A percentile compares a stretch with the other conserved stretches of the same genome.
These are phyloP conservation scores for Eubasilissa regina DNA, from an alignment of 1,140 invertebrate species.

Conservation along the genomic window DNA sequence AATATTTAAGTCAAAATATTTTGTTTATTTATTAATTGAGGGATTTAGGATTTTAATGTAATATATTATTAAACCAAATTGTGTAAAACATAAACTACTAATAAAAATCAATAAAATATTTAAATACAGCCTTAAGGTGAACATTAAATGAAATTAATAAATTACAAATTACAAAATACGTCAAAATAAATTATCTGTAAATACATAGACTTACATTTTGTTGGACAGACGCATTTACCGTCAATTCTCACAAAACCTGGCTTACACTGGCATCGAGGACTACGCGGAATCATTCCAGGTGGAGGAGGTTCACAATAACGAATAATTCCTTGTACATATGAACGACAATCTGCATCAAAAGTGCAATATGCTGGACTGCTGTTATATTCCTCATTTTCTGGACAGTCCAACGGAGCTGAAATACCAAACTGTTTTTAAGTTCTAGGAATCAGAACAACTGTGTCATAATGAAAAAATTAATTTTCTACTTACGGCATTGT, in stretches of 20 bases:
- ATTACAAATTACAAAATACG: too few species aligned
- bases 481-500: constrained; percentile 27
- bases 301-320: constrained; percentile 38
- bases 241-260: constrained; percentile 32
- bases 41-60: too few species aligned
- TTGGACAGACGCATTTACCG: constrained; percentile 5
- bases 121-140: too few species aligned
- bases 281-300: constrained; percentile 13
- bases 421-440: neutral
- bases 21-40: too few species aligned
- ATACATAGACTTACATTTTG: too few species aligned
- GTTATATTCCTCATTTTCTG: constrained; percentile 20
- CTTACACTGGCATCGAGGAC: constrained; percentile 36
- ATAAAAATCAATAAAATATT: too few species aligned
- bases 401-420: neutral
- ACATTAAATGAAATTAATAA: too few species aligned
- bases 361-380: constrained; percentile 29
- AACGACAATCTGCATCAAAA: constrained; percentile 20
- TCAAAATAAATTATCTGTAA: too few species aligned
- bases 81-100: too few species aligned
- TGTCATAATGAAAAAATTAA: neutral
- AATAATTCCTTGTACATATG: constrained; percentile 14
- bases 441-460: neutral
- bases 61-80: too few species aligned
- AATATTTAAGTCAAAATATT: too few species aligned